Evolutionary conservation across 2,888 invertebrate genomes (phyloP).

Genomic region (Drosophila histrio): DNA sequence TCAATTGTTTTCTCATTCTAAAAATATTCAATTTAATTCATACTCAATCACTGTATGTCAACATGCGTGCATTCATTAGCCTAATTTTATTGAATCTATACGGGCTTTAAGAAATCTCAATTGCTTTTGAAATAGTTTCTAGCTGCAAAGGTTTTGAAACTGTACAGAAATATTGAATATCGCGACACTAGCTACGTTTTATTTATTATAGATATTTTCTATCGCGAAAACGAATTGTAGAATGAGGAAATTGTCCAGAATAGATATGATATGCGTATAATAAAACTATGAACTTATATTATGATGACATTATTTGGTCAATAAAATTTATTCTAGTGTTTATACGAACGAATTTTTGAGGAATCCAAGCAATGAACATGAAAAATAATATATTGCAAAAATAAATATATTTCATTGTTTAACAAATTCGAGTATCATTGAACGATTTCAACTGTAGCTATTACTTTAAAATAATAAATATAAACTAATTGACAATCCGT

Average conservation of each 20-base stretch:
- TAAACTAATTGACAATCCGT: background rate
- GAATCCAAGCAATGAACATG: background rate
- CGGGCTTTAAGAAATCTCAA: background rate
- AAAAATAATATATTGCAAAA: too few relatives aligned
- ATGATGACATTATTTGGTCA: background rate
- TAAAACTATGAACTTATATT: background rate
- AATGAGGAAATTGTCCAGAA: background rate
- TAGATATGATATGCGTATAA: background rate
- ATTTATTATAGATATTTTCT: background rate
- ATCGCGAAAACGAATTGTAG: background rate
- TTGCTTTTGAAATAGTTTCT: background rate
- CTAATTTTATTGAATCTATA: background rate
- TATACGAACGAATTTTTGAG: background rate
- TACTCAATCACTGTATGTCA: slow-evolving; percentile 8
- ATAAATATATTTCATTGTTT: too few relatives aligned
- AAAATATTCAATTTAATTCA: background rate
- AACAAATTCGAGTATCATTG: too few relatives aligned
- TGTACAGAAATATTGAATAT: background rate
- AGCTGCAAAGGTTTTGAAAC: background rate
- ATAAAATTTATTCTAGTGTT: too few relatives aligned
- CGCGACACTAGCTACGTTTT: background rate
- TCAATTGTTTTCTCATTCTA: background rate
- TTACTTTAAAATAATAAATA: background rate
- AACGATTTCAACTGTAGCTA: too few relatives aligned
- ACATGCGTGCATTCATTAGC: slow-evolving; percentile 15